Percentiles rank a stretch among this genome's conserved stretches.
phyloP scores from a whole-genome alignment of 92 coral and sea anemone species.

The Siderastrea siderea region DNA sequence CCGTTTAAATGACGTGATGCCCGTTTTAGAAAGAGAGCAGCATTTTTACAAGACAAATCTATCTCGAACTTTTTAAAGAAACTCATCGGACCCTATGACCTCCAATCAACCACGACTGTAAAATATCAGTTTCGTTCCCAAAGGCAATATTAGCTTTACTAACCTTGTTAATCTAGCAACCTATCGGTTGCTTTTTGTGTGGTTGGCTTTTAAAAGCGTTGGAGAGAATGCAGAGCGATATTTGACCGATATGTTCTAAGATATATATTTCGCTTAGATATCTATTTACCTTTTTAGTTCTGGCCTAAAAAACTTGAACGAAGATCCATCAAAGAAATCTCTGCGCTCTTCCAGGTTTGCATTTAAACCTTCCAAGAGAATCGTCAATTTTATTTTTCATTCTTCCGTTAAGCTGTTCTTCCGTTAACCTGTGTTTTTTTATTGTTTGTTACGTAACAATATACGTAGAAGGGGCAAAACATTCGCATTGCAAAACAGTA shows the following conservation, averaged over 20 bases:
- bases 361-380: background rate
- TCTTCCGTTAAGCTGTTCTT: background rate
- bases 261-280: background rate
- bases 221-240: background rate
- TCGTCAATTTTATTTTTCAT: no score
- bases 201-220: background rate
- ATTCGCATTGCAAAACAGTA: background rate
- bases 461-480: background rate
- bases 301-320: background rate
- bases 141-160: conserved; percentile 1
- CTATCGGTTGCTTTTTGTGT: background rate
- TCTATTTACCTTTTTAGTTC: background rate
- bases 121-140: conserved; percentile 4
- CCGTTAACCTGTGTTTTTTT: background rate
- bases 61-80: no score
- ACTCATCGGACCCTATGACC: background rate
- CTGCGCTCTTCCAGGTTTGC: background rate
- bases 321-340: background rate
- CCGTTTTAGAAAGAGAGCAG: background rate
- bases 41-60: background rate
- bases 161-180: background rate
- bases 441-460: conserved; percentile 7
- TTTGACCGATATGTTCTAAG: conserved; percentile 1
- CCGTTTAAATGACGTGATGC: no score
- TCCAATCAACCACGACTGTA: background rate